Percentiles rank a stretch among this genome's conserved stretches.
These are phyloP conservation scores for Ptychoptera contaminata DNA, from an alignment of 2,888 invertebrate species.

Conservation along the genomic window DNA sequence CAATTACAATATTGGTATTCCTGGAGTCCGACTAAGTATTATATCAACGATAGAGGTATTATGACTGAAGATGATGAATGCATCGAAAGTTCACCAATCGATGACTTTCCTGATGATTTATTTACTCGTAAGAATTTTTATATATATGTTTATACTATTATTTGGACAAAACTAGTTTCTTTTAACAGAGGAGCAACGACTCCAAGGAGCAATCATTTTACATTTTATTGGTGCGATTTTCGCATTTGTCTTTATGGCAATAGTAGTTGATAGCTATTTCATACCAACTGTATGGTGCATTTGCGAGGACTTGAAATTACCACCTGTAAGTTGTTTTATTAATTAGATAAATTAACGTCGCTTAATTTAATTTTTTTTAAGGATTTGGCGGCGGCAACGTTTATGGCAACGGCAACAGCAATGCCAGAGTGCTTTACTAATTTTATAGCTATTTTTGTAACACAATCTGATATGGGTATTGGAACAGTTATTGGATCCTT, in stretches of 20 bases:
- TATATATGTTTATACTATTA: too few relatives aligned
- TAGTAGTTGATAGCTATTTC: constrained; percentile 85
- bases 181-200: constrained; percentile 46
- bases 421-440: constrained; percentile 90
- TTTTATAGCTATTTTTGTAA: constrained; percentile 72
- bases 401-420: constrained; percentile 91
- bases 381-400: constrained; percentile 93
- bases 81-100: neutral
- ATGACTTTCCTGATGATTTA: constrained; percentile 1
- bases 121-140: neutral
- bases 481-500: constrained; percentile 80
- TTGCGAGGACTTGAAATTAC: constrained; percentile 60
- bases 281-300: constrained; percentile 79
- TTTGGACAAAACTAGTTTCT: constrained; percentile 18
- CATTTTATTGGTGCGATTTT: constrained; percentile 67
- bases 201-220: constrained; percentile 60
- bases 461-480: constrained; percentile 69
- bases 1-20: too few relatives aligned
- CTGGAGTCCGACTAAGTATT: too few relatives aligned
- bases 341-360: too few relatives aligned
- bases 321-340: constrained; percentile 17
- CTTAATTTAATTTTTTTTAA: constrained; percentile 22
- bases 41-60: too few relatives aligned
- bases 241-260: constrained; percentile 69
- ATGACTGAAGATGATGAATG: neutral